Conservation (phyloP, 2,888 invertebrate species). For the Platerodrilus igneus region DNA sequence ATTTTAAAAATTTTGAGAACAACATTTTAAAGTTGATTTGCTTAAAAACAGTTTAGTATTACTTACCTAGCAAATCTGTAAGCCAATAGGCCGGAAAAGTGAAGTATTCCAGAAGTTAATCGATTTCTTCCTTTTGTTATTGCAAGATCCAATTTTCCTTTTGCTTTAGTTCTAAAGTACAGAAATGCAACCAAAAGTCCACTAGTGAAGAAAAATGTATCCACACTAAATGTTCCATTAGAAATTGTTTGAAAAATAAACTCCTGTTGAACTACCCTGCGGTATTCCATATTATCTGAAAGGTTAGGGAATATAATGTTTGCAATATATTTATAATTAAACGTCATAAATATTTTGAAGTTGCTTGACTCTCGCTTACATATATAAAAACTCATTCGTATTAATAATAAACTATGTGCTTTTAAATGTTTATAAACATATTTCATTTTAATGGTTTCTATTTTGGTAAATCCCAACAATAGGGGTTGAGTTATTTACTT, state of each 20-base stretch:
- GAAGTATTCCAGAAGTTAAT: constrained; percentile 59
- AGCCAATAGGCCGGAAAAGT: constrained; percentile 70
- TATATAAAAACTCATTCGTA: no score
- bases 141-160: constrained; percentile 64
- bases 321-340: no score
- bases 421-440: no score
- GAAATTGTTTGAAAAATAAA: constrained; percentile 76
- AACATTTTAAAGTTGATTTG: not conserved
- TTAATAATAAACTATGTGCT: no score
- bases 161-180: constrained; percentile 74
- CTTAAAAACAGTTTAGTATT: not conserved
- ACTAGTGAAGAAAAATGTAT: constrained; percentile 77
- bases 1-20: not conserved
- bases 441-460: no score
- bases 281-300: constrained; percentile 68
- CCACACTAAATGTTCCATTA: constrained; percentile 76
- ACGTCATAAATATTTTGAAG: no score
- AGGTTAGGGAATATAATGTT: no score
- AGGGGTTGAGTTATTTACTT: no score
- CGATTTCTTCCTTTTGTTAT: constrained; percentile 60
- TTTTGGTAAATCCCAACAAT: no score
- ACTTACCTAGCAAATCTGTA: constrained; percentile 73
- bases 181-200: constrained; percentile 81
- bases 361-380: no score
- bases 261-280: constrained; percentile 67